A percentile compares a stretch with the other conserved stretches of the same genome.
These are phyloP conservation scores for Ptychoptera contaminata DNA, from an alignment of 2,888 invertebrate genomes.

Conservation along the genomic window DNA sequence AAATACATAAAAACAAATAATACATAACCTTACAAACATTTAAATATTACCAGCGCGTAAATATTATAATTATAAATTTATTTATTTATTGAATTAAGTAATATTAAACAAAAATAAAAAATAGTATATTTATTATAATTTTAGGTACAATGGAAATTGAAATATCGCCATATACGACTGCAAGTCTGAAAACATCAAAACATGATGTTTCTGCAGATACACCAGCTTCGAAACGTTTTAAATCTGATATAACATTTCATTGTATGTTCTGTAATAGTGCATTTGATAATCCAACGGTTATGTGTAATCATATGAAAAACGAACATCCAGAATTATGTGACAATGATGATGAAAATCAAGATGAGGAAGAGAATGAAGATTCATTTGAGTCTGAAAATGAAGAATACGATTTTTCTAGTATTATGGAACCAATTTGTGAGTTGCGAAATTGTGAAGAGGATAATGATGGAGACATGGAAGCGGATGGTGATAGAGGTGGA, in stretches of 20 bases:
- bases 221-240: slow-evolving; percentile 1
- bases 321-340: slow-evolving; percentile 18
- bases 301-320: slow-evolving; percentile 27
- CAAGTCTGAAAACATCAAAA: too few relatives aligned
- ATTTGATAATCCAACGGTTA: slow-evolving; percentile 23
- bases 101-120: too few relatives aligned
- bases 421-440: slow-evolving; percentile 29
- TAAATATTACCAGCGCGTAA: too few relatives aligned
- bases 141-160: too few relatives aligned
- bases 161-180: too few relatives aligned
- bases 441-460: slow-evolving; percentile 11
- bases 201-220: too few relatives aligned
- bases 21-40: too few relatives aligned
- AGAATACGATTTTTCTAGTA: slow-evolving; percentile 13
- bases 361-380: slow-evolving; percentile 5
- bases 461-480: slow-evolving; percentile 9
- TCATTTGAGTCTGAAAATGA: slow-evolving; percentile 6
- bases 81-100: too few relatives aligned
- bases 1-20: too few relatives aligned
- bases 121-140: too few relatives aligned
- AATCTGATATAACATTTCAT: slow-evolving; percentile 26
- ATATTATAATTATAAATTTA: too few relatives aligned
- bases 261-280: slow-evolving; percentile 27
- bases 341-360: slow-evolving; percentile 6
- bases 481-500: slow-evolving; percentile 2